A percentile compares a stretch with the other conserved stretches of the same genome.
These are phyloP conservation scores for Parambassis ranga DNA, from an alignment of 2,797 vertebrate species.

Conservation along the genomic window DNA sequence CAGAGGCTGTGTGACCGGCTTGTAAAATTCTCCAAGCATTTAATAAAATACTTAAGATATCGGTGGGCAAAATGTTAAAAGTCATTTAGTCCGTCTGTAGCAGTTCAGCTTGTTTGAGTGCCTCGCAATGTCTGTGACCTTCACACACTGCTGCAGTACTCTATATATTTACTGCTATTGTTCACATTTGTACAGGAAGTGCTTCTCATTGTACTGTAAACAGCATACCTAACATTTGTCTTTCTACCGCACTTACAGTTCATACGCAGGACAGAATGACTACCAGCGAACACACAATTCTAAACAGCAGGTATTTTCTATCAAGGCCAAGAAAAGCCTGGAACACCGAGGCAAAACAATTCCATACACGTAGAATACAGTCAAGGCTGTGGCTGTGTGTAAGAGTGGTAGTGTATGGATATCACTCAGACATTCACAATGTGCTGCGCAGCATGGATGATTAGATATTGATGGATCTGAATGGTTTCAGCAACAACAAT, in stretches of 20 bases:
- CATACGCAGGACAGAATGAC: slow-evolving; percentile 9
- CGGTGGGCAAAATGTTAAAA: not conserved
- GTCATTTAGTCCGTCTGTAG: slow-evolving; percentile 11
- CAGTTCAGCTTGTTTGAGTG: slow-evolving; percentile 16
- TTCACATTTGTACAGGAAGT: slow-evolving; percentile 25
- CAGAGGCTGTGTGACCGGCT: slow-evolving; percentile 46
- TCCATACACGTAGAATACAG: slow-evolving; percentile 18
- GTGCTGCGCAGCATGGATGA: slow-evolving; percentile 11
- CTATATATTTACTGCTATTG: slow-evolving; percentile 37
- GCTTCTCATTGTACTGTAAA: slow-evolving; percentile 26
- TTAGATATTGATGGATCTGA: slow-evolving; percentile 38
- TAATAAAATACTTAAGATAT: slow-evolving; percentile 44
- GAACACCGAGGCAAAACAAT: slow-evolving; percentile 43
- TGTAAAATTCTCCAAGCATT: slow-evolving; percentile 49
- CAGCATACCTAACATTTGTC: slow-evolving; percentile 29
- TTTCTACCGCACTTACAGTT: slow-evolving; percentile 10
- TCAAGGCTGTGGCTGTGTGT: slow-evolving; percentile 32
- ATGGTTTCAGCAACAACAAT: slow-evolving; percentile 1
- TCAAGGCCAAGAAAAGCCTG: slow-evolving; percentile 50
- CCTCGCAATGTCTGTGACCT: slow-evolving; percentile 33
- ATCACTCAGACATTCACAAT: slow-evolving; percentile 27
- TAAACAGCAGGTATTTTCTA: slow-evolving; percentile 42
- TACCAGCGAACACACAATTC: slow-evolving; percentile 11
- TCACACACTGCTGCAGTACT: slow-evolving; percentile 13
- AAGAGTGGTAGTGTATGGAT: not conserved